Base-by-base conservation (phyloP, 2,113 vertebrate genomes). In the Sander lucioperca region DNA sequence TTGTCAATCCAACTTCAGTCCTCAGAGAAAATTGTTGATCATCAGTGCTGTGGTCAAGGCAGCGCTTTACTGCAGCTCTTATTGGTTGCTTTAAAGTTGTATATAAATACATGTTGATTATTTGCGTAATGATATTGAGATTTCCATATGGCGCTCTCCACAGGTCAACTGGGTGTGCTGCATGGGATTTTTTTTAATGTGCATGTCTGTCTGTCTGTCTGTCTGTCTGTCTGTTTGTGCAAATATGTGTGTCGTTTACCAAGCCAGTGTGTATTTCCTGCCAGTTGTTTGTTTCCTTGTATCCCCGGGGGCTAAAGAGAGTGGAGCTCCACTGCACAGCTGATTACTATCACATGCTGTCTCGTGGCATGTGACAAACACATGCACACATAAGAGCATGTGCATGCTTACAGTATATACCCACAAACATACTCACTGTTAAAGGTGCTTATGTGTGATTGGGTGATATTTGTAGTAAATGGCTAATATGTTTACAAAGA, bases 311-410 rank as follows among this genome's bases (percentile, higher is more conserved):
- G 30, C 23, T 13, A 27, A 62, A 53, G 51, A 84, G 51, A 67
- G 61, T 43, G 53, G 61, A 68, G 62, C 73, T 54, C 58, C 50
- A 14, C 47, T 83, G 54, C 79, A 53, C 74, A 71, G 80, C 62
- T 83, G 85, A 90, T 90, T 67, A 36, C 79, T 80, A 80, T 90
- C 81, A 88, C 80, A 86, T 84, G 83, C 36, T 68, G 70, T 67
- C 74, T 63, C 4, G 36, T 45, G 84, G 63, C 68, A 66, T 71
- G 68, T 66, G 58, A 47, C 56, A 67, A 39, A 72, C 77, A 82
- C 61, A 56, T 48, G 57, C 50, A 75, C 33, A 53, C n/a, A n/a
- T 63, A 59, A 39, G 15, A 54, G 36, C 36, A 7, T 30, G 23
- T 72, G 19, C 67, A 16, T 25, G 64, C n/a, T 25, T 11, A 43